Conservation (phyloP, 2,113 vertebrate genomes). For the Cyprinodon brontotheroides region DNA sequence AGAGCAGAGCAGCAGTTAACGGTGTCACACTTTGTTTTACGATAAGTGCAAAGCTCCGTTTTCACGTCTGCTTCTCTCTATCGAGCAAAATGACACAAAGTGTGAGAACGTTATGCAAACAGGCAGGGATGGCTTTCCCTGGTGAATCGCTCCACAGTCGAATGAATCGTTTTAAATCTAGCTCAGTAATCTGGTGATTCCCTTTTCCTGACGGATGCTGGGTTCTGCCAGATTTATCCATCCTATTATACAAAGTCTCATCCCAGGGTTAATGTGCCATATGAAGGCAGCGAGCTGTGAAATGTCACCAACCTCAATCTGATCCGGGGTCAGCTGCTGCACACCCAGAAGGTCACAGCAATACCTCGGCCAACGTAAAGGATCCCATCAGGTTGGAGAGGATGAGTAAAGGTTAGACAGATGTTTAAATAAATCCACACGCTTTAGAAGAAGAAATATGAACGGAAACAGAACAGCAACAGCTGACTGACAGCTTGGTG, state of each 20-base stretch:
- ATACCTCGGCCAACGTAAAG: neutral
- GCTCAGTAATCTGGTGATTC: neutral
- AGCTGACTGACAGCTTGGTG: neutral
- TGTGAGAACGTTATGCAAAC: conserved; percentile 17
- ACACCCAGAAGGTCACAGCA: conserved; percentile 39
- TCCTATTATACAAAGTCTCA: conserved; percentile 8
- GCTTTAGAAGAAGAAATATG: neutral
- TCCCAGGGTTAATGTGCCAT: conserved; percentile 49
- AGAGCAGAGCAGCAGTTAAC: conserved; percentile 63
- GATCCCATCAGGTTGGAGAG: neutral
- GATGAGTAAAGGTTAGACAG: neutral
- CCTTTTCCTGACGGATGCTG: neutral
- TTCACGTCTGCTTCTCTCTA: conserved; percentile 1
- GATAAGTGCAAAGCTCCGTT: conserved; percentile 54
- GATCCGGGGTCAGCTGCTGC: conserved; percentile 41
- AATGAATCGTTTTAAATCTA: neutral
- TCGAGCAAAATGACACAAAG: conserved; percentile 16
- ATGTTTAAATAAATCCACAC: neutral
- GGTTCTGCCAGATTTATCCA: conserved; percentile 31
- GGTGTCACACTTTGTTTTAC: conserved; percentile 58
- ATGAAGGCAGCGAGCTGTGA: conserved; percentile 45
- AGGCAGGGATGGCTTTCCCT: neutral
- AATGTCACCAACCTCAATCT: conserved; percentile 56
- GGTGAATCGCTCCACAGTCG: neutral
- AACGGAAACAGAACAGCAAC: neutral